Base-by-base conservation (phyloP, 2,888 invertebrate species). In the Ectemnius cavifrons region DNA sequence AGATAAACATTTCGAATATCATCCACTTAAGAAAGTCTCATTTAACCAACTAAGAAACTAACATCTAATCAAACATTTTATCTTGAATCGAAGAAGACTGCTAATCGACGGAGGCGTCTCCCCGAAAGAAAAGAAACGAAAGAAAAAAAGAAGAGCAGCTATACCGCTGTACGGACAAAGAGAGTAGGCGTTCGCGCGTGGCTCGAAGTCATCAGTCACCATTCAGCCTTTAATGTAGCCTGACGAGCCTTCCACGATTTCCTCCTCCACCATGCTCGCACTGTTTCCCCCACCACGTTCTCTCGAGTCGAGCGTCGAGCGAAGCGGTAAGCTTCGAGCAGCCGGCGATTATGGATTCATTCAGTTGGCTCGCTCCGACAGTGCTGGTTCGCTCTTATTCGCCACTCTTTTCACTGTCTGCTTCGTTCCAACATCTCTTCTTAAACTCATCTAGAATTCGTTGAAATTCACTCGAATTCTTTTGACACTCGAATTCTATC, bases 301-400 rank as follows among this genome's bases (percentile, higher is more conserved):
- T 6, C 37, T 52, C 16, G 16, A 52, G 52, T 4, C 4, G 14
- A 52, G 52, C 14, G 14, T 4, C 16, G 47, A 47, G 47, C 13
- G 23, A 23, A 23, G 23, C 3, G 23, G 23, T 23, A 47, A n/a
- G 47, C 13, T n/a, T 2, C 4, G 47, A 47, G 47, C 47, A 14
- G 47, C 59, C 72, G 75, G 78, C 80, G 81, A 84, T 86, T 85
- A 84, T 83, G 80, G 82, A 86, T 86, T 86, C 86, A 86, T 86
- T 86, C 86, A 86, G 73, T 78, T 16, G 52, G 14, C n/a, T 58
- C 71, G 72, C 71, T 60, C 71, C 74, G 75, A 63, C 72, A 65
- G 69, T 77, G 83, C 79, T 86, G 81, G 86, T 86, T 64, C 77
- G 71, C 68, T 77, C 63, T 23, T 23, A 3, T 23, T 23, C 23